Conservation (phyloP, 2,797 vertebrate species). For the Morelia viridis region DNA sequence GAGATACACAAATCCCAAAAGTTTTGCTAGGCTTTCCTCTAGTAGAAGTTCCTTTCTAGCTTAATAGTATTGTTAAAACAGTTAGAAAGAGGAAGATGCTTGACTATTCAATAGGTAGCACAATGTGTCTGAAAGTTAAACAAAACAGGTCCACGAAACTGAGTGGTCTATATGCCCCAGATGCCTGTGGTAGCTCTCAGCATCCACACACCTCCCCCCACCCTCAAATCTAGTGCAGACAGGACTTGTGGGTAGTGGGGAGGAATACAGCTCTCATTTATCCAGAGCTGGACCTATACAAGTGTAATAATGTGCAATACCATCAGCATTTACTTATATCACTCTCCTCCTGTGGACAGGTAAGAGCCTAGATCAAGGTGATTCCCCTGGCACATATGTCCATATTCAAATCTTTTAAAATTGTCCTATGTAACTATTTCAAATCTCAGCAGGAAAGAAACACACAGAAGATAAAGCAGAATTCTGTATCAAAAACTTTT, state of each 20-base stretch:
- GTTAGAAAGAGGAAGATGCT: neutral
- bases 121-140: neutral
- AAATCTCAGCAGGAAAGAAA: neutral
- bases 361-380: neutral
- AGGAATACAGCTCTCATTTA: neutral
- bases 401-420: neutral
- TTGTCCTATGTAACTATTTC: neutral
- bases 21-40: neutral
- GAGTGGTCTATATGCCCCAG: neutral
- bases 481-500: neutral
- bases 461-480: no score
- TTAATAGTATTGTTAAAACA: neutral
- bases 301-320: neutral
- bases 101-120: neutral
- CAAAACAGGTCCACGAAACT: neutral
- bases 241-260: neutral
- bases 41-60: neutral
- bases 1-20: neutral
- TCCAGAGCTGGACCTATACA: neutral
- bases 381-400: neutral
- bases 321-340: neutral
- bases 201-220: neutral
- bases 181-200: neutral
- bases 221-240: neutral
- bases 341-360: neutral